Evolutionary conservation across 2,113 vertebrate genomes (phyloP).

Genomic region (Chauna torquata): DNA sequence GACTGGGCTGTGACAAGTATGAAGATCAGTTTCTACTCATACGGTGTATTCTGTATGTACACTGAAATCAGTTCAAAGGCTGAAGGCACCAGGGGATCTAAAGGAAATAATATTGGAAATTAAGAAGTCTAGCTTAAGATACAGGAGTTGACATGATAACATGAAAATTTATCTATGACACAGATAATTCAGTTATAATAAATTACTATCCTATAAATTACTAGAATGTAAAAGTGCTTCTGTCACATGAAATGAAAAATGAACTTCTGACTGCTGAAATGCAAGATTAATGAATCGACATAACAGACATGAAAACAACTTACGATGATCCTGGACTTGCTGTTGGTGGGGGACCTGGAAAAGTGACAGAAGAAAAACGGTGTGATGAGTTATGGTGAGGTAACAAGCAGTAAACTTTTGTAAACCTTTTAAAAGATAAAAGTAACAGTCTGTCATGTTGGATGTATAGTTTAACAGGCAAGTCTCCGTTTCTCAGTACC

Average conservation of each 20-base stretch:
- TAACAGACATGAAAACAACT: conserved; percentile 76
- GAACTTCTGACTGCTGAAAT: conserved; percentile 46
- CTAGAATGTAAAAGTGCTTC: conserved; percentile 6
- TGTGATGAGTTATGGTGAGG: conserved; percentile 25
- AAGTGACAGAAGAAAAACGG: conserved; percentile 69
- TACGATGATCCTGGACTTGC: conserved; percentile 91
- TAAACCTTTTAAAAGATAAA: conserved; percentile 57
- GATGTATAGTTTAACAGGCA: background rate
- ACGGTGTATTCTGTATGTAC: background rate
- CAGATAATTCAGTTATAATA: conserved; percentile 6
- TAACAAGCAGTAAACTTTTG: conserved; percentile 16
- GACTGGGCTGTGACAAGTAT: background rate
- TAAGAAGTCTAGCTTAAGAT: conserved; percentile 10
- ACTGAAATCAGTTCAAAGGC: background rate
- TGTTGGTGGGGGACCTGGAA: conserved; percentile 92
- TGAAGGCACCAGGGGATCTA: conserved; percentile 10
- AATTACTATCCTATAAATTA: background rate
- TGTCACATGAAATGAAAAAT: conserved; percentile 23
- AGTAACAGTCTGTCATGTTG: background rate
- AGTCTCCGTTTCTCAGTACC: background rate
- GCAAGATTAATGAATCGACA: conserved; percentile 19
- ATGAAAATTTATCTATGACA: background rate
- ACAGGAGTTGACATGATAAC: background rate
- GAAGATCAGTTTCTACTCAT: background rate
- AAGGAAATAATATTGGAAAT: conserved; percentile 5